phyloP scores from a whole-genome alignment of 1,140 invertebrate genomes.

The Heliconius himera region DNA sequence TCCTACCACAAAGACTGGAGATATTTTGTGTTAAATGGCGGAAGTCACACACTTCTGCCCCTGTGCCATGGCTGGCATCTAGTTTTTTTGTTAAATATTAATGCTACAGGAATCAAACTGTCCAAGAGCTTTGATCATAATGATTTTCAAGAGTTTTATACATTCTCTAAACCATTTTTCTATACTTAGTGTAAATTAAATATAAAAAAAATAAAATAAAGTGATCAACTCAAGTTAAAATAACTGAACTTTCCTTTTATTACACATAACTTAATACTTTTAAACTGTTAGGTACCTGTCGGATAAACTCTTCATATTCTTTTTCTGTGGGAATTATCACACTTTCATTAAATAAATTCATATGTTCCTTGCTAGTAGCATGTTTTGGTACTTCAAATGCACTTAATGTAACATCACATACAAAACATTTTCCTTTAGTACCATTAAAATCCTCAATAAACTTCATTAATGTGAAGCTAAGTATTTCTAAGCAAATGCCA shows the following conservation, averaged over 20 bases:
- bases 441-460: not conserved
- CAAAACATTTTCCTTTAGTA: conserved; percentile 47
- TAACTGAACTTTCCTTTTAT: not conserved
- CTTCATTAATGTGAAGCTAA: conserved; percentile 43
- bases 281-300: conserved; percentile 51
- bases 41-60: no score
- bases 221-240: no score
- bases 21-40: no score
- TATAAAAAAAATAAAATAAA: no score
- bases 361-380: conserved; percentile 45
- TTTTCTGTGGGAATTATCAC: conserved; percentile 27
- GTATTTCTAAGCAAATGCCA: conserved; percentile 32
- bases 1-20: no score
- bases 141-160: no score
- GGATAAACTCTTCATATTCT: conserved; percentile 47
- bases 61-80: no score
- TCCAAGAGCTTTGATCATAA: no score
- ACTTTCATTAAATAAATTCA: conserved; percentile 38
- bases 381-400: conserved; percentile 38
- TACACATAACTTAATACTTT: not conserved
- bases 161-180: no score
- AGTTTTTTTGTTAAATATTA: no score
- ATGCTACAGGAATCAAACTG: no score
- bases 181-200: no score
- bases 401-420: conserved; percentile 45